Conservation (phyloP, 1,140 invertebrate species). For the Anastrepha ludens region DNA sequence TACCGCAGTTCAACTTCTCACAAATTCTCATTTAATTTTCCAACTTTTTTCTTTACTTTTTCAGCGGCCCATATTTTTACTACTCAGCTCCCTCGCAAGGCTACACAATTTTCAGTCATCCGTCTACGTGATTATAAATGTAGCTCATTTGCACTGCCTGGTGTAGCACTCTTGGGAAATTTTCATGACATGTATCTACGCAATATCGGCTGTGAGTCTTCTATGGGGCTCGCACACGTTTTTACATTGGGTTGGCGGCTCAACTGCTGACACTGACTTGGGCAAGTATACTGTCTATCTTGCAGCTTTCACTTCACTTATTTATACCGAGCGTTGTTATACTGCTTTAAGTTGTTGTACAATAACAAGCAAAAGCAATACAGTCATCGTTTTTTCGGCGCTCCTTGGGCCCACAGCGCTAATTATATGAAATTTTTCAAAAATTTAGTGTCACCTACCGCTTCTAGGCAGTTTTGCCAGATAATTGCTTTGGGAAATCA, state of each 20-base stretch:
- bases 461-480: neutral
- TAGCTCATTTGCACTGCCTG: conserved; percentile 19
- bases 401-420: neutral
- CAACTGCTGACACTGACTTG: neutral
- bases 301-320: neutral
- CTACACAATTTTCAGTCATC: conserved; percentile 37
- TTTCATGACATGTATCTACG: conserved; percentile 38
- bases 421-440: conserved; percentile 46
- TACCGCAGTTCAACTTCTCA: conserved; percentile 12
- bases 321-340: neutral
- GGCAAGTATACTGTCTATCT: neutral
- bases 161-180: conserved; percentile 33
- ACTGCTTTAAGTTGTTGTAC: neutral
- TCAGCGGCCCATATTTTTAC: neutral
- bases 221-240: neutral
- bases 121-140: conserved; percentile 40
- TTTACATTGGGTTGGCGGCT: neutral
- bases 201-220: neutral
- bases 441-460: neutral
- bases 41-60: neutral
- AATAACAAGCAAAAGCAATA: neutral
- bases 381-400: neutral
- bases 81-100: neutral
- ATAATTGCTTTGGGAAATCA: conserved; percentile 16
- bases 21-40: conserved; percentile 47